Evolutionary conservation across 2,113 vertebrate species (phyloP), one percentile per base, ranked within the genome.

Genomic region (Stercorarius parasiticus): DNA sequence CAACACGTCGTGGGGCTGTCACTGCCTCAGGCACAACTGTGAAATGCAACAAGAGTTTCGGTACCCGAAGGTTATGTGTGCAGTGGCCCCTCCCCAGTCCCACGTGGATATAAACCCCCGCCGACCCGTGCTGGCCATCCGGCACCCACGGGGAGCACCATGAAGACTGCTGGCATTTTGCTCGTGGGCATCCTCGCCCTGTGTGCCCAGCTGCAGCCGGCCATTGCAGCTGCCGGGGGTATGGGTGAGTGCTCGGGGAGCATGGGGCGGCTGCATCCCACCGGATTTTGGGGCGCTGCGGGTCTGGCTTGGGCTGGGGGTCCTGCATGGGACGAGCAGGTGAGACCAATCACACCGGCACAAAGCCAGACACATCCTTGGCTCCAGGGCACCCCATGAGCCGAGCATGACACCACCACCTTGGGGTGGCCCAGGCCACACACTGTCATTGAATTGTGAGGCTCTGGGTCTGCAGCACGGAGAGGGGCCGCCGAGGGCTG

Each of bases 211-310:
- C 79, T 95, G 79, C 85, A 80, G 45, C 74, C 7, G 2, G 79
- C 45, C 15, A 16, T 86, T 4, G 1, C 3, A 0, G 16, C 36
- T 40, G 3, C 22, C 0, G 2, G 1, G 23, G 4, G 1, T 5
- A 3, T 1, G 1, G 85, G 95, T 97, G 82, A 96, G 95, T 93
- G 82, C 49, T 27, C 3, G 38, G 32, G 66, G 53, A 13, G 4
- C 25, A 9, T 3, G 5, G 85, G 59, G 64, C 4, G 22, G 58
- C 19, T 11, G 30, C 6, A 2, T 79, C 50, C 30, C 18, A 5
- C 65, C 5, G 1, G 73, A 9, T 43, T 36, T 30, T 3, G 13
- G 55, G 73, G 59, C 4, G 2, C 79, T 49, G 30, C 0, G 0
- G 71, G 53, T 27, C 49, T 93, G 86, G 34, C 7, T 70, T 4